Percentiles rank a stretch among this genome's conserved stretches.
Conservation (phyloP, 2,888 invertebrate genomes). For the Tachystola acroxantha region DNA sequence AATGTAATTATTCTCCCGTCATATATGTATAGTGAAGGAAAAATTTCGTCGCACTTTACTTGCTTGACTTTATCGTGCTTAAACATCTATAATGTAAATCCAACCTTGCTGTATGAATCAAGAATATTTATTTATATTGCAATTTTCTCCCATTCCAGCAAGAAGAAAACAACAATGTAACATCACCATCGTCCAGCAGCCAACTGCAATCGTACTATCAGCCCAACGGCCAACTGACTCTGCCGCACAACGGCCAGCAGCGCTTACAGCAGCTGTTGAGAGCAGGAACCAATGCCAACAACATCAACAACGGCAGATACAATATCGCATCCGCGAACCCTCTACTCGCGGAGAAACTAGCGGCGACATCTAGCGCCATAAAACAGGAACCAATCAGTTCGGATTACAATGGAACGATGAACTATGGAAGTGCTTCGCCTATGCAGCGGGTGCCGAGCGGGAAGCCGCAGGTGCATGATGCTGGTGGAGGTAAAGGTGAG, state of each 20-base stretch:
- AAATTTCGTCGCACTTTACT: no score
- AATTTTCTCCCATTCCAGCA: slow-evolving; percentile 54
- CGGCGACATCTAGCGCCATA: slow-evolving; percentile 85
- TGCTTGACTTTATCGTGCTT: no score
- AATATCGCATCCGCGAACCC: slow-evolving; percentile 93
- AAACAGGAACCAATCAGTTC: slow-evolving; percentile 73
- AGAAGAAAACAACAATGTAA: slow-evolving; percentile 74
- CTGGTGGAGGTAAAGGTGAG: slow-evolving; percentile 78
- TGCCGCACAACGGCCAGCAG: slow-evolving; percentile 65
- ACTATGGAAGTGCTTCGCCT: slow-evolving; percentile 69
- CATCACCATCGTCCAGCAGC: slow-evolving; percentile 61
- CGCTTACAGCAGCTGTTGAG: slow-evolving; percentile 64
- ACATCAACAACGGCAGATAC: slow-evolving; percentile 80
- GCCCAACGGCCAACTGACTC: slow-evolving; percentile 46
- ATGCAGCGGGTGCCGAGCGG: slow-evolving; percentile 75
- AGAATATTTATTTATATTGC: no score
- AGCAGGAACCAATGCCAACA: slow-evolving; percentile 68
- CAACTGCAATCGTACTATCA: slow-evolving; percentile 68
- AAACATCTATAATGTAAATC: no score
- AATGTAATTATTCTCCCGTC: no score
- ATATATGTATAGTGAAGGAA: no score
- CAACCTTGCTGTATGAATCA: no score
- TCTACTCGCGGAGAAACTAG: slow-evolving; percentile 87
- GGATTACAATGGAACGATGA: slow-evolving; percentile 72
- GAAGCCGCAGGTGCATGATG: slow-evolving; percentile 72